phyloP scores from a whole-genome alignment of 2,113 vertebrate genomes.

The Suncus etruscus region DNA sequence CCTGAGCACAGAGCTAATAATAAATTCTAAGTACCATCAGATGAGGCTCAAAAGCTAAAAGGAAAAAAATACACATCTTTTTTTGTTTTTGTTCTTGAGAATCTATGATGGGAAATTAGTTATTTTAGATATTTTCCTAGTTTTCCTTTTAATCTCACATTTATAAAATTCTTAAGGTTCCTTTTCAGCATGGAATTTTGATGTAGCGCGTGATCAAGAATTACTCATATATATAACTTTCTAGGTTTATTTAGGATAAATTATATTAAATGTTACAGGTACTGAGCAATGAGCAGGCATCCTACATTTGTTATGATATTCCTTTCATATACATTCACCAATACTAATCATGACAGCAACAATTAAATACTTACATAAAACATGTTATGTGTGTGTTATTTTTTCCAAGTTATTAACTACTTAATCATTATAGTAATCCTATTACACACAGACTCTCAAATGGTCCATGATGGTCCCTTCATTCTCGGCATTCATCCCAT shows the following conservation, averaged over 20 bases:
- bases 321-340: slow-evolving; percentile 53
- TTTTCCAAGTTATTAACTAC: slow-evolving; percentile 37
- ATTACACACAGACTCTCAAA: not conserved
- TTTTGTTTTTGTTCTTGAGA: not conserved
- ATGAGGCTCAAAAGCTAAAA: too few species aligned
- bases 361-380: slow-evolving; percentile 60
- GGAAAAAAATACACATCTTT: too few species aligned
- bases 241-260: slow-evolving; percentile 61
- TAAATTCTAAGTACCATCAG: too few species aligned
- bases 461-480: not conserved
- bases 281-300: slow-evolving; percentile 20
- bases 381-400: slow-evolving; percentile 46
- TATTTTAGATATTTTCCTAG: slow-evolving; percentile 32
- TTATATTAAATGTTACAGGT: slow-evolving; percentile 43
- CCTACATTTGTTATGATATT: slow-evolving; percentile 54
- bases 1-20: too few species aligned
- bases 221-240: slow-evolving; percentile 18
- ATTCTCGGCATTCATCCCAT: not conserved
- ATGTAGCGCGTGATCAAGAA: slow-evolving; percentile 32
- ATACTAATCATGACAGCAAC: slow-evolving; percentile 29
- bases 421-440: slow-evolving; percentile 18
- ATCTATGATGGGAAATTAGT: slow-evolving; percentile 37
- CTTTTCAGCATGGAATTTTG: slow-evolving; percentile 48
- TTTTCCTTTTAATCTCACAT: slow-evolving; percentile 26
- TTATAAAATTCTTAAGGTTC: slow-evolving; percentile 38